These are phyloP conservation scores for Drosophila sp. DNA, from an alignment of 1,140 invertebrate species.

Conservation along the genomic window DNA sequence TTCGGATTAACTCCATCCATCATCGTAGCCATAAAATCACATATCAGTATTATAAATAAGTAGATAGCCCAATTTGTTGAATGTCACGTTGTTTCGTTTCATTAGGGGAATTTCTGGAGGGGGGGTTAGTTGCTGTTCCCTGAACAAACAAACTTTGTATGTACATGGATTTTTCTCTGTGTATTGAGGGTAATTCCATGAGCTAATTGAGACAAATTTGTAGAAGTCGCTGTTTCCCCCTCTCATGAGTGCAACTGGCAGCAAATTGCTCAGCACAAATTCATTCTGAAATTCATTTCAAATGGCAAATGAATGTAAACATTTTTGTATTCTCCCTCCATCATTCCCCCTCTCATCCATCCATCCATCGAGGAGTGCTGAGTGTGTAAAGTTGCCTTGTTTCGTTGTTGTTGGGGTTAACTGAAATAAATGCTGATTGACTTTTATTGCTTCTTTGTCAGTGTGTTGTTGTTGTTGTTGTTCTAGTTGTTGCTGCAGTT, in stretches of 20 bases:
- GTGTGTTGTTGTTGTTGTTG: constrained; percentile 32
- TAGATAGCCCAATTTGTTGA: no score
- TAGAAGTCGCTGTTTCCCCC: background rate
- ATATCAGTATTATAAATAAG: no score
- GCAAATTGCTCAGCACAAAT: constrained; percentile 34
- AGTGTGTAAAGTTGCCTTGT: constrained; percentile 27
- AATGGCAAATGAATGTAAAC: constrained; percentile 64
- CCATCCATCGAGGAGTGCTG: background rate
- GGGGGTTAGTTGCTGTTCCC: no score
- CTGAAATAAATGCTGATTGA: constrained; percentile 79
- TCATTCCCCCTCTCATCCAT: background rate
- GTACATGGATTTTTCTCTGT: background rate
- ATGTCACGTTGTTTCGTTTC: no score
- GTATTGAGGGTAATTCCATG: constrained; percentile 27
- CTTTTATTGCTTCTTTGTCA: constrained; percentile 62
- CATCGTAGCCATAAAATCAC: no score
- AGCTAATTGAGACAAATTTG: constrained; percentile 66
- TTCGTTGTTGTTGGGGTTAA: constrained; percentile 62
- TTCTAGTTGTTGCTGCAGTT: constrained; percentile 45
- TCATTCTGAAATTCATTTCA: constrained; percentile 46
- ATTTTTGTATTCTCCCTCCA: constrained; percentile 46
- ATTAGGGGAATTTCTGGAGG: no score
- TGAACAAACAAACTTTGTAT: background rate
- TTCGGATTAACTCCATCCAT: no score
- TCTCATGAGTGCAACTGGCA: constrained; percentile 25